Base-by-base conservation (phyloP, 1,140 invertebrate genomes). In the Phenacoccus solenopsis region DNA sequence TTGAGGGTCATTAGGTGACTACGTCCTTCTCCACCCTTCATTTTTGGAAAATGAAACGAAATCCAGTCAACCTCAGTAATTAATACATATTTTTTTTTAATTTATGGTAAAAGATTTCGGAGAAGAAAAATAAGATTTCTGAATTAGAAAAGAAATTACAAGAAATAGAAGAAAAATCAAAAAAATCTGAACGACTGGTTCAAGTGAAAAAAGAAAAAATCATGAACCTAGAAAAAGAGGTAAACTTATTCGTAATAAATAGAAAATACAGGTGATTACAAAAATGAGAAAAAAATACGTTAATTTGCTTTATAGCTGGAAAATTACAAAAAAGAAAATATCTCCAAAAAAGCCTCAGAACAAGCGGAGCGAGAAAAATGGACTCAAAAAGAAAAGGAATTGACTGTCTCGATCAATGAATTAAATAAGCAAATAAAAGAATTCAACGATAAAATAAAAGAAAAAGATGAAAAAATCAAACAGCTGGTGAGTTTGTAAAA, bases 91-190 rank as follows among this genome's bases (percentile, higher is more conserved):
- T n/a, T n/a, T n/a, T n/a, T 24, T 56, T 24, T 56, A 1, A 32
- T 68, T 2, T 35, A 13, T 61, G 30, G 38, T 35, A 56, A 68
- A n/a, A 71, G 27, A 68, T 67, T 68, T 59, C 56, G 67, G 16
- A 71, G 38, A 72, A 75, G 67, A 74, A 73, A 30, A 28, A 49
- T 30, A 72, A 74, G 68, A 75, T 72, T 32, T 38, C 70, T 22
- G 71, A 73, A 68, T 25, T 73, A 13, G 74, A 74, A 38, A 74
- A 73, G 28, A 74, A 74, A 78, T 35, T 85, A 16, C 84, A 83
- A 75, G 84, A 85, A 70, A 72, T 78, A 10, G 85, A 87, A 75
- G 85, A 86, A 32, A 85, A 84, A 77, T 80, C 80, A 59, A 86
- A 83, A 73, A 81, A 82, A 72, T 80, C 78, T 59, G 85, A 88